These are phyloP conservation scores for Onychomys leucogaster DNA, from an alignment of 2,797 vertebrate species.

Conservation along the genomic window DNA sequence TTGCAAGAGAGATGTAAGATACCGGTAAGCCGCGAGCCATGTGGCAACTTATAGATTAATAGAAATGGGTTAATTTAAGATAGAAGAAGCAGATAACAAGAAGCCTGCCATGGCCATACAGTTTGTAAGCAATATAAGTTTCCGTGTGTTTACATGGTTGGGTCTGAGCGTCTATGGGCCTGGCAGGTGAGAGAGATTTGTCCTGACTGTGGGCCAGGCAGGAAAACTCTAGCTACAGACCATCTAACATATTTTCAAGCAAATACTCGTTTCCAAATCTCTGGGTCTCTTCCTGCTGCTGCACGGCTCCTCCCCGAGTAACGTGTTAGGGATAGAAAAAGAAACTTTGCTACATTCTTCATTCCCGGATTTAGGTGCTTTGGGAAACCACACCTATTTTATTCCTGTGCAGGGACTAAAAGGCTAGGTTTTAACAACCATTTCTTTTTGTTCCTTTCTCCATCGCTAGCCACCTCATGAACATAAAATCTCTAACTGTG, in stretches of 20 bases:
- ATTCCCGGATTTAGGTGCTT: neutral
- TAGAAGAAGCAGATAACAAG: no score
- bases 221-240: no score
- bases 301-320: neutral
- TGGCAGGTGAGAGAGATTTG: no score
- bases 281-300: neutral
- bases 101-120: no score
- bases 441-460: neutral
- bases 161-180: no score
- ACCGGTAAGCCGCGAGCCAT: no score
- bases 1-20: no score
- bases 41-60: no score
- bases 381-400: neutral
- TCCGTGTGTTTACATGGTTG: no score
- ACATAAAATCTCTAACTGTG: neutral
- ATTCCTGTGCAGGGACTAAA: neutral
- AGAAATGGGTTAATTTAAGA: no score
- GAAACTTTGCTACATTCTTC: neutral
- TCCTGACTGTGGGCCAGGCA: no score
- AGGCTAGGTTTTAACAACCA: neutral
- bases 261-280: constrained; percentile 46
- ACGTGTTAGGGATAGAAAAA: neutral
- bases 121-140: no score
- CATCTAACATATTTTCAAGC: neutral
- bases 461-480: constrained; percentile 31